Evolutionary conservation across 1,140 invertebrate genomes (phyloP), one percentile per base, ranked within the genome.

Genomic region (Drosophila mojavensis): DNA sequence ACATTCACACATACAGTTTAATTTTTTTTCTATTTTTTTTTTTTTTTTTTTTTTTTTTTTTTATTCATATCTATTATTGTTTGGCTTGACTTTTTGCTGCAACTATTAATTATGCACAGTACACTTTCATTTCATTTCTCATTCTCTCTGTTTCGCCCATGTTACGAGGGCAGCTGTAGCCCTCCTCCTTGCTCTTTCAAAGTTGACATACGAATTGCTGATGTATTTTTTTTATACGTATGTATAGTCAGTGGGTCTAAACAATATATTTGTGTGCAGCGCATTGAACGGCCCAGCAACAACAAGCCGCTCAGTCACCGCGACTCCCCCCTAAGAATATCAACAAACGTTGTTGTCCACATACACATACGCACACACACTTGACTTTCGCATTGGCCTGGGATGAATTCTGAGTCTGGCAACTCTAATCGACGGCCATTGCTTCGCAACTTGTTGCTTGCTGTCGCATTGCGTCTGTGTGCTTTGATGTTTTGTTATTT

Each of bases 21-120:
- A 60, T 10, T 53, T 36, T 62, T 43, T 67, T 65, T 64, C 74
- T 55, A 45, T 65, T 43, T 64, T 65, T 75, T 48, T 36, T 65
- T 43, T 67, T 65, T 64, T 62, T 0, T 36, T 65, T 43, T 67
- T 65, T 64, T 62, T 0, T 60, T 51, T 67, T 65, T 67, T 53
- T 65, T 60, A 43, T 70, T 53, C 61, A 62, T 59, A 68, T 75
- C 62, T 83, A 79, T 83, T 80, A 79, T 76, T 86, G 83, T 82
- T 75, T 69, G 67, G 62, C 61, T 78, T 74, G 65, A 30, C 51
- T 76, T 53, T 73, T 74, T 79, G 62, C 55, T 79, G 74, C 81
- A 79, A 81, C 80, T 77, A 88, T 83, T 86, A 88, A 82, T 82
- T 82, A 76, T 86, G 71, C 82, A 85, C 83, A 88, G 83, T 86